Evolutionary conservation across 2,113 vertebrate genomes (phyloP).

Genomic region (Cynopterus brachyotis): DNA sequence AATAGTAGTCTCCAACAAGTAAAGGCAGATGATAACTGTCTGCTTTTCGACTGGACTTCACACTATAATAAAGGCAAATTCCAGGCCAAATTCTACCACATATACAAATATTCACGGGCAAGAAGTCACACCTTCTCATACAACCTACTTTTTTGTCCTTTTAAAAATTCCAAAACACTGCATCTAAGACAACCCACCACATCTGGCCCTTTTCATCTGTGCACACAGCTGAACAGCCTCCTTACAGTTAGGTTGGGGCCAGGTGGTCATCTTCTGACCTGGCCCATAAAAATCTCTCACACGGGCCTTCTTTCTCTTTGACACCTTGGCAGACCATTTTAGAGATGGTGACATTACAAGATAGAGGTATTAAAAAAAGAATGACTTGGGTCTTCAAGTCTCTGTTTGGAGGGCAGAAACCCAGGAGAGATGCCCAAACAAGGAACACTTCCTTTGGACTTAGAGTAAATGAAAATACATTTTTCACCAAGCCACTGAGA

Average conservation of each 20-base stretch:
- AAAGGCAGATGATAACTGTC: not conserved
- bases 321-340: not conserved
- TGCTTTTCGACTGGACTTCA: not conserved
- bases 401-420: not conserved
- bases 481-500: not conserved
- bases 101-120: not conserved
- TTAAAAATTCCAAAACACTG: not conserved
- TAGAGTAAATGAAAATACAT: not conserved
- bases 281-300: not conserved
- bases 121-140: not conserved
- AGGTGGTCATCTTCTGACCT: not conserved
- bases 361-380: not conserved
- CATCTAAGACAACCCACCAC: not conserved
- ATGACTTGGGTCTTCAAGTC: not conserved
- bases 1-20: not conserved
- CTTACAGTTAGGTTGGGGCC: not conserved
- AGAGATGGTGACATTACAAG: not conserved
- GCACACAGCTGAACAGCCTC: not conserved
- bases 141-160: not conserved
- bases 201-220: not conserved
- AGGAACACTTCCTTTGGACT: not conserved
- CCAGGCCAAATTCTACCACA: not conserved
- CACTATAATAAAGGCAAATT: not conserved
- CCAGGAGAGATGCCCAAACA: not conserved
- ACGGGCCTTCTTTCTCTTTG: not conserved